Conservation (phyloP, 2,113 vertebrate genomes). For the Muntiacus reevesi region DNA sequence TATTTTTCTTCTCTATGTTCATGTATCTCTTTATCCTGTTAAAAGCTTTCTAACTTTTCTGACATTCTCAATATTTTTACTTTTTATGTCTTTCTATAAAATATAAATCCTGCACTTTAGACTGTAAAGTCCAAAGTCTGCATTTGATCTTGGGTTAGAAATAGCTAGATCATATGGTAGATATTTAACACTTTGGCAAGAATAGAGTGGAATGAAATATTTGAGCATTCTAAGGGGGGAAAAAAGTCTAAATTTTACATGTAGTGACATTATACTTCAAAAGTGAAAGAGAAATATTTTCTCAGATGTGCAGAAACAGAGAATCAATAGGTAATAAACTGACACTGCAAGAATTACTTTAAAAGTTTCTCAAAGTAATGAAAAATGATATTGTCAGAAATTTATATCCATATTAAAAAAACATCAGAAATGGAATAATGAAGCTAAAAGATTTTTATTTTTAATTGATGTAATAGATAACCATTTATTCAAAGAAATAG, state of each 20-base stretch:
- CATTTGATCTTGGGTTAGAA: neutral
- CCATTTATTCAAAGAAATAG: neutral
- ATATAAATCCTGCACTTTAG: neutral
- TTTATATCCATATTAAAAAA: neutral
- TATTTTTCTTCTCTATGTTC: neutral
- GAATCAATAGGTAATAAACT: neutral
- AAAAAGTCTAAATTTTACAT: neutral
- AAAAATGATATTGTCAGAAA: neutral
- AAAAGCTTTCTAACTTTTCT: neutral
- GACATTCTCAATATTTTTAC: neutral
- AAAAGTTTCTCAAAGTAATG: neutral
- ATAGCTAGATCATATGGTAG: neutral
- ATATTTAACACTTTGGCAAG: neutral
- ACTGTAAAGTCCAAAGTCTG: neutral
- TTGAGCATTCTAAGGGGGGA: neutral
- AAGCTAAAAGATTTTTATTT: neutral
- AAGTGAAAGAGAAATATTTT: neutral
- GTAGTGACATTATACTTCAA: neutral
- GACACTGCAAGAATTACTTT: neutral
- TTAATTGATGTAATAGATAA: neutral
- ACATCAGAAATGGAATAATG: neutral
- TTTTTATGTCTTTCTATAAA: neutral
- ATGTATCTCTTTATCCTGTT: neutral
- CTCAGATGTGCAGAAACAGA: neutral
- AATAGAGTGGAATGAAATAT: neutral